Percentiles rank a stretch among this genome's conserved stretches.
Evolutionary conservation across 2,113 vertebrate species (phyloP).

Genomic region (Rhizomys pruinosus): DNA sequence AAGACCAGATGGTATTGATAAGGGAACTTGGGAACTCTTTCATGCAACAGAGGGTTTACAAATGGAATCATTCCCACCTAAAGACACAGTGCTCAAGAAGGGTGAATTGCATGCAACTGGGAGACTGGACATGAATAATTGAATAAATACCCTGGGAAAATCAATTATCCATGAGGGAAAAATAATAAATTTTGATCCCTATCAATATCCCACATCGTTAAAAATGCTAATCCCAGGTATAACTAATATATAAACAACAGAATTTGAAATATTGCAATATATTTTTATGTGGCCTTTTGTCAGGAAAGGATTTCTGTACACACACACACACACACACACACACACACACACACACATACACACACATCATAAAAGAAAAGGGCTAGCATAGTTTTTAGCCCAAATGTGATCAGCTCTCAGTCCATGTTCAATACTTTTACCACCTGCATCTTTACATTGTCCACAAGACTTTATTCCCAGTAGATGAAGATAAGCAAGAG

Average conservation of each 20-base stretch:
- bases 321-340: background rate
- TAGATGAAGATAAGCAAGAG: conserved; percentile 18
- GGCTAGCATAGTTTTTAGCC: background rate
- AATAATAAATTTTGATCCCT: background rate
- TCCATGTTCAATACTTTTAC: background rate
- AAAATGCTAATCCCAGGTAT: no score
- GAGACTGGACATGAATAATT: background rate
- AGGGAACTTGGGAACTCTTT: background rate
- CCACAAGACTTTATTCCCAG: background rate
- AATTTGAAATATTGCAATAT: no score
- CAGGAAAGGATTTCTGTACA: background rate
- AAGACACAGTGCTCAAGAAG: background rate
- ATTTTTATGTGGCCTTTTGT: no score
- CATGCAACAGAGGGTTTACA: background rate
- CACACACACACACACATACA: background rate
- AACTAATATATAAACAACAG: no score
- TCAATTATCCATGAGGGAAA: background rate
- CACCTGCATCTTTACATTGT: background rate
- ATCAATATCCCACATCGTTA: background rate
- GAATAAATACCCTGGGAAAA: background rate
- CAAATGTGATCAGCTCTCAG: background rate
- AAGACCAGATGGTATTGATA: no score
- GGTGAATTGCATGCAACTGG: background rate
- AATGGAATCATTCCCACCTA: background rate
- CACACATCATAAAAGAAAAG: conserved; percentile 5